A percentile compares a stretch with the other conserved stretches of the same genome.
These are phyloP conservation scores for Zosterops japonicus DNA, from an alignment of 2,113 vertebrate species.

Conservation along the genomic window DNA sequence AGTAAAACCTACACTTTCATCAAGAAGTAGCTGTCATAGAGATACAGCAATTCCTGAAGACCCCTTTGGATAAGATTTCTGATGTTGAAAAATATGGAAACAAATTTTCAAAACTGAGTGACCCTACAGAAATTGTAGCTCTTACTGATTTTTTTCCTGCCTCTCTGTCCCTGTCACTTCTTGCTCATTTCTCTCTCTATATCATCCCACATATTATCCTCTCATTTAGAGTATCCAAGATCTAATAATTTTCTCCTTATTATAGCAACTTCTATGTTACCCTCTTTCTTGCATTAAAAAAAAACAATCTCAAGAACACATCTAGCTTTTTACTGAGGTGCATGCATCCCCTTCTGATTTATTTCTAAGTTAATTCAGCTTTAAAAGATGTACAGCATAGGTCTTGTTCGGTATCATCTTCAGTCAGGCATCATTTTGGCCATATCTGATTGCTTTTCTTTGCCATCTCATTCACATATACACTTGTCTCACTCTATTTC, in stretches of 20 bases:
- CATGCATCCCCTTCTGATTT: neutral
- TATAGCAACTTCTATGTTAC: neutral
- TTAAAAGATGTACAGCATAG: neutral
- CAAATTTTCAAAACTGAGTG: neutral
- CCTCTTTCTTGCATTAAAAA: neutral
- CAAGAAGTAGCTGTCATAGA: neutral
- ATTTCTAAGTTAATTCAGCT: neutral
- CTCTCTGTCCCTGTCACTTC: neutral
- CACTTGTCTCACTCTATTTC: neutral
- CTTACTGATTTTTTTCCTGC: neutral
- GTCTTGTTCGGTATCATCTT: neutral
- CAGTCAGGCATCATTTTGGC: neutral
- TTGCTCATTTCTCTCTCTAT: neutral
- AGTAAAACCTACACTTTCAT: neutral
- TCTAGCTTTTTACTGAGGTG: neutral
- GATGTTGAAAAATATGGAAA: neutral
- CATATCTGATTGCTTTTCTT: neutral
- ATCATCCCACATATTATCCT: neutral
- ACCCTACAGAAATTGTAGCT: neutral
- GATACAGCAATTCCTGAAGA: neutral
- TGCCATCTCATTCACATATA: rapidly evolving
- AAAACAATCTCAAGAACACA: neutral
- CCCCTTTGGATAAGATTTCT: neutral
- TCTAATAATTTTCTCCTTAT: neutral
- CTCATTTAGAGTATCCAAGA: neutral